Evolutionary conservation across 2,888 invertebrate species (phyloP).

Genomic region (Blomia tropicalis): DNA sequence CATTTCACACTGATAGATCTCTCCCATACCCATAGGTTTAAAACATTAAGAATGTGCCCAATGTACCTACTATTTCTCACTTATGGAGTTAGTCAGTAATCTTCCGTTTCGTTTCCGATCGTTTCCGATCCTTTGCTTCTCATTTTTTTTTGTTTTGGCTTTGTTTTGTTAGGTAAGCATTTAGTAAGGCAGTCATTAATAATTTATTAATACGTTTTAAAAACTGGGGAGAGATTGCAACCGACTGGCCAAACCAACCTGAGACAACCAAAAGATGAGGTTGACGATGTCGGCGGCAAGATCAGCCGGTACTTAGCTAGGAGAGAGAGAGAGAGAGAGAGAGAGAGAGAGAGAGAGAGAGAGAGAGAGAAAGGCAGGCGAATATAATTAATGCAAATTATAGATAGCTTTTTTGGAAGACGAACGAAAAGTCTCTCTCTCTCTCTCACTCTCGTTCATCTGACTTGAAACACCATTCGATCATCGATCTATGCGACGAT

Average conservation of each 20-base stretch:
- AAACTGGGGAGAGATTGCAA: neutral
- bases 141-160: no score
- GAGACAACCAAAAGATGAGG: no score
- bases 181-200: neutral
- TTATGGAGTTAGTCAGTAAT: no score
- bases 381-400: conserved; percentile 13
- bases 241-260: no score
- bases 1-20: no score
- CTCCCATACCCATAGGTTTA: no score
- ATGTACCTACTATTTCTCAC: no score
- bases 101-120: no score
- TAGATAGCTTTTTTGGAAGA: neutral
- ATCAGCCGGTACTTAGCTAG: no score
- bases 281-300: neutral
- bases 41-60: no score
- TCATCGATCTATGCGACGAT: neutral
- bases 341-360: neutral
- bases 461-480: neutral
- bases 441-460: neutral
- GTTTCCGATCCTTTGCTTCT: no score
- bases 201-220: conserved; percentile 13
- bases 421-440: neutral
- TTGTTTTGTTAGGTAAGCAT: no score
- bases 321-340: neutral
- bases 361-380: neutral